phyloP scores from a whole-genome alignment of 2,888 invertebrate species.

The Ypsolopha scabrella region DNA sequence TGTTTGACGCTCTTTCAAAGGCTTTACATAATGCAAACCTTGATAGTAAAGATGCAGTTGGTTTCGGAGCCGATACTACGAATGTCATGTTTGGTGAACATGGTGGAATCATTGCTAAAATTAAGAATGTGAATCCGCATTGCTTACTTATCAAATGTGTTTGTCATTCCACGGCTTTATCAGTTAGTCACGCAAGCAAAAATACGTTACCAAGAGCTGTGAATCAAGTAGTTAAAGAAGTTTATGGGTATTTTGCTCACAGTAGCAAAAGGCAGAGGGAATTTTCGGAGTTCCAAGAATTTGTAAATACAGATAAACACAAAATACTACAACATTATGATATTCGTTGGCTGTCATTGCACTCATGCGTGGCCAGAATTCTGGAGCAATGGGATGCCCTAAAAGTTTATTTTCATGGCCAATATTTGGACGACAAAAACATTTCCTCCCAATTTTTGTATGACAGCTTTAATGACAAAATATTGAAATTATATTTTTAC shows the following conservation, averaged over 20 bases:
- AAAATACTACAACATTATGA: slow-evolving; percentile 2
- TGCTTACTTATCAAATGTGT: slow-evolving; percentile 8
- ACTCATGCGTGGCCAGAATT: neutral
- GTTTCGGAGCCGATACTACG: neutral
- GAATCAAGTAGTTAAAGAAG: neutral
- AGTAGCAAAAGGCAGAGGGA: neutral
- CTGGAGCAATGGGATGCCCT: slow-evolving; percentile 3
- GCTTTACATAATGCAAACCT: slow-evolving; percentile 1
- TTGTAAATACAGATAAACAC: neutral
- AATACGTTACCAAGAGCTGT: neutral
- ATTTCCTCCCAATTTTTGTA: slow-evolving; percentile 10
- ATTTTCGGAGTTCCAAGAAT: neutral
- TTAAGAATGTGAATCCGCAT: slow-evolving; percentile 7
- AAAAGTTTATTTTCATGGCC: neutral
- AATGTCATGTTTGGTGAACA: neutral
- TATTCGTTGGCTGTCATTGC: neutral
- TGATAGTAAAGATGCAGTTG: slow-evolving; percentile 2
- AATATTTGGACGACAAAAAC: neutral
- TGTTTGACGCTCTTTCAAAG: slow-evolving; percentile 2
- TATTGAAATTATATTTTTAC: slow-evolving; percentile 9
- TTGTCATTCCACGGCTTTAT: slow-evolving; percentile 5
- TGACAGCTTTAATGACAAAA: slow-evolving; percentile 11
- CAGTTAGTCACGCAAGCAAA: neutral
- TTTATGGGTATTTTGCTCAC: neutral
- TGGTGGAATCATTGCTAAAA: neutral